Evolutionary conservation across 1,140 invertebrate genomes (phyloP).

Genomic region (Cephus cinctus): DNA sequence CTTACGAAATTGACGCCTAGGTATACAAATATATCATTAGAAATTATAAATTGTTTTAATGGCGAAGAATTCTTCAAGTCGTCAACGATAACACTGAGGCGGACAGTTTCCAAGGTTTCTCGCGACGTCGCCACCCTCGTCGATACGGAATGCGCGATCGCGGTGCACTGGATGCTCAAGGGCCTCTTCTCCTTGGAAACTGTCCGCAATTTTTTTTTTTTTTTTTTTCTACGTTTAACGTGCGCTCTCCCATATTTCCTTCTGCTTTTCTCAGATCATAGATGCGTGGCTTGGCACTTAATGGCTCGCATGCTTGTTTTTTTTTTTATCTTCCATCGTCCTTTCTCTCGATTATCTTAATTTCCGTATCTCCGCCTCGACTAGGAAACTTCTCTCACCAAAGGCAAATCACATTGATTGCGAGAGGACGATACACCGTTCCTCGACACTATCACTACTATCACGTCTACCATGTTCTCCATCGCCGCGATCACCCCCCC

Average conservation of each 20-base stretch:
- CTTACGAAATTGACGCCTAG: constrained; percentile 21
- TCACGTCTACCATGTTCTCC: constrained; percentile 54
- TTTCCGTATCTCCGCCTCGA: too few species aligned
- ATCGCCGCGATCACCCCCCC: constrained; percentile 32
- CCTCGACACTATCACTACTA: constrained; percentile 20
- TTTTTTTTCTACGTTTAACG: constrained; percentile 2
- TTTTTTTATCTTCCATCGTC: too few species aligned
- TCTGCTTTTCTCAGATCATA: too few species aligned
- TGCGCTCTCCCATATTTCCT: background rate
- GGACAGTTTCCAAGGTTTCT: constrained; percentile 26
- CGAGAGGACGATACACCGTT: constrained; percentile 10
- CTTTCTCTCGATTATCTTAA: too few species aligned
- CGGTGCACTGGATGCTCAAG: too few species aligned
- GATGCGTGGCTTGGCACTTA: too few species aligned
- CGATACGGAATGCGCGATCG: background rate
- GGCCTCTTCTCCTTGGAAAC: constrained; percentile 27
- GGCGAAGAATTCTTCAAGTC: too few species aligned
- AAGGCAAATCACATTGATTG: too few species aligned
- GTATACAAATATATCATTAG: constrained; percentile 12
- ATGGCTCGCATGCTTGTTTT: too few species aligned
- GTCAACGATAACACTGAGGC: constrained; percentile 2
- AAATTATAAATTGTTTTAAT: too few species aligned
- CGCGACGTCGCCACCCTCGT: background rate
- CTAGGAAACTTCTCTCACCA: too few species aligned
- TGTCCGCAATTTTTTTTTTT: constrained; percentile 25